Percentiles rank a stretch among this genome's conserved stretches.
Evolutionary conservation across 1,140 invertebrate species (phyloP).

Genomic region (Sitobion miscanthi): DNA sequence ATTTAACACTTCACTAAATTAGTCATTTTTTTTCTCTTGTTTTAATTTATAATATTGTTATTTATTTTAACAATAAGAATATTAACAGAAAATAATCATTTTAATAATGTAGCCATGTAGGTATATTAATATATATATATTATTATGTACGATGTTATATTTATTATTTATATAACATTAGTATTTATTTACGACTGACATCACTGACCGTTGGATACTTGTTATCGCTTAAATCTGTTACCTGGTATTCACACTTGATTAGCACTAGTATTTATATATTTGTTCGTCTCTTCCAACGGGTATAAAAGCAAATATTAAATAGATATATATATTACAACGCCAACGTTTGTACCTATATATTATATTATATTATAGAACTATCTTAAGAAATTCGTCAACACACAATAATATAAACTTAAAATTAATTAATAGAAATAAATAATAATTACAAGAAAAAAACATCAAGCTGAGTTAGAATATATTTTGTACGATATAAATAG

Average conservation of each 20-base stretch:
- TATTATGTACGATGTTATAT: background rate
- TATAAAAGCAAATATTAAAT: background rate
- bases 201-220: background rate
- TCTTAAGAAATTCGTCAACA: background rate
- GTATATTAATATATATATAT: background rate
- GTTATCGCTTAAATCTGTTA: background rate
- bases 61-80: background rate
- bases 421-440: background rate
- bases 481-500: background rate
- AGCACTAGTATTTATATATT: background rate
- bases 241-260: background rate
- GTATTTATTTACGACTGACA: conserved; percentile 1
- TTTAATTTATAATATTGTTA: no score
- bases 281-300: background rate
- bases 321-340: background rate
- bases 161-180: background rate
- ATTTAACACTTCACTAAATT: background rate
- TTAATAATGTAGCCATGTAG: background rate
- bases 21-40: background rate
- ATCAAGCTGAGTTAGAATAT: background rate
- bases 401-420: background rate
- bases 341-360: background rate
- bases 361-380: background rate
- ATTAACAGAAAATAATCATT: background rate
- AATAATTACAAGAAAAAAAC: background rate